Base-by-base conservation (phyloP, 2,888 invertebrate genomes). In the Antheraea assamensis region DNA sequence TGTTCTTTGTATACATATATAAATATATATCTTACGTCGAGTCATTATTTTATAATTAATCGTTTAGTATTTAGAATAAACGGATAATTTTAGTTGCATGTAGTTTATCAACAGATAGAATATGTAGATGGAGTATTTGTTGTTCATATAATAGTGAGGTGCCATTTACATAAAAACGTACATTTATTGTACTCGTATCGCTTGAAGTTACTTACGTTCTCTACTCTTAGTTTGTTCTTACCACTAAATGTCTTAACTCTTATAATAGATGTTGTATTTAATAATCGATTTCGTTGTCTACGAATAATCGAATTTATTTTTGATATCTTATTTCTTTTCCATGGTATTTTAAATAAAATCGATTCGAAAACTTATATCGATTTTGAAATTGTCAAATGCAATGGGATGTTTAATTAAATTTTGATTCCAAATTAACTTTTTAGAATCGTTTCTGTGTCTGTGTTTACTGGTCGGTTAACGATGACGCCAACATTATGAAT, bases 111-210 rank as follows among this genome's bases (percentile, higher is more conserved):
- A 15, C 15, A n/a, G n/a, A n/a, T n/a, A n/a, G 27, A 27, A 27
- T 15, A 8, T 61, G 30, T 68, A 72, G 49, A 52, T 72, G 73
- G 73, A 70, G 17, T 49, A 35, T 68, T 52, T 73, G 70, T 73
- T 70, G 73, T 35, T 73, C 35, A 73, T 49, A 73, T 49, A 58
- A 42, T 52, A 70, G 90, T 85, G 87, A 91, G 93, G 93, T 93
- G 93, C 94, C 93, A 93, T 94, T 87, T 90, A 88, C 87, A 86
- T 88, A 89, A 87, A 86, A 85, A 84, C 88, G 84, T 90, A 87
- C 83, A 86, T 85, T 58, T 84, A 81, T 85, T 84, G 86, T 88
- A 86, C 87, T 81, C 87, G 88, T 88, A 86, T 88, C 81, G 87
- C 89, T 88, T 87, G 85, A 82, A 80, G 42, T 72, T 83, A 81